Evolutionary conservation across 2,888 invertebrate genomes (phyloP).

Genomic region (Eilema depressum): DNA sequence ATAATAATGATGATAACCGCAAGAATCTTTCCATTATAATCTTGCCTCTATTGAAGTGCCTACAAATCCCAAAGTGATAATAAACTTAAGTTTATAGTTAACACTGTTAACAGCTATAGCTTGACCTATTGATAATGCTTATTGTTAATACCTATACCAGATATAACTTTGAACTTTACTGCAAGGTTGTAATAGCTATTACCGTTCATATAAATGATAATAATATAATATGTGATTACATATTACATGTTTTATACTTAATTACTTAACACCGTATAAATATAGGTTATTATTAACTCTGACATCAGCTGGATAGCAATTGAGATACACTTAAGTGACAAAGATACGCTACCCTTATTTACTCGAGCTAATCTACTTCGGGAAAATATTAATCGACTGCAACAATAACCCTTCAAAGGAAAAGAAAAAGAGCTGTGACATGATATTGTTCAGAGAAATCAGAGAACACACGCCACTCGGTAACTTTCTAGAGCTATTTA

Average conservation of each 20-base stretch:
- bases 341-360: too few relatives aligned
- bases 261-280: background rate
- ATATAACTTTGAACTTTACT: slow-evolving; percentile 5
- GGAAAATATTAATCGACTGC: too few relatives aligned
- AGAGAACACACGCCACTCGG: too few relatives aligned
- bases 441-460: too few relatives aligned
- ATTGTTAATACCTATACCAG: background rate
- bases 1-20: too few relatives aligned
- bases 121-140: background rate
- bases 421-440: background rate
- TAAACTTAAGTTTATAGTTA: background rate
- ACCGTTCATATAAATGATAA: background rate
- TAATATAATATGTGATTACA: background rate
- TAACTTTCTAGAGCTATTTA: too few relatives aligned
- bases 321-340: background rate
- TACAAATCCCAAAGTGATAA: background rate
- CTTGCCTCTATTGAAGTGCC: background rate
- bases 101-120: too few relatives aligned
- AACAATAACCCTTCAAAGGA: background rate
- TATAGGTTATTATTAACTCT: background rate
- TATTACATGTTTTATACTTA: background rate
- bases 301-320: background rate
- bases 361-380: too few relatives aligned
- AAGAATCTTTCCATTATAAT: background rate
- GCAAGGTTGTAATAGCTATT: slow-evolving; percentile 1